phyloP scores from a whole-genome alignment of 1,140 invertebrate genomes.

The Heliconius nattereri region DNA sequence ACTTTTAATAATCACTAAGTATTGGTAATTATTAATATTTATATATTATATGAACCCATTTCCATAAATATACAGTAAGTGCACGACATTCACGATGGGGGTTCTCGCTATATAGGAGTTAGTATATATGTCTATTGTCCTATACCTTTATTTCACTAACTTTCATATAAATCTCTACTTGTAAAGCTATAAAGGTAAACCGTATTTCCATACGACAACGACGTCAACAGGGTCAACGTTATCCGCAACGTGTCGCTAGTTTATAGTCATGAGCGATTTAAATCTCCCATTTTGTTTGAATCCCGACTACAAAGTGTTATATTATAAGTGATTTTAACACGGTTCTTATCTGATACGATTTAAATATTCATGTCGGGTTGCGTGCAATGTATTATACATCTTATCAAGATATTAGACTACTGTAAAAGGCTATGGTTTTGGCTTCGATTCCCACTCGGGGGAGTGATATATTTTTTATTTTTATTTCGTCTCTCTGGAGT shows the following conservation, averaged over 20 bases:
- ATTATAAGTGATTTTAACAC: conserved; percentile 5
- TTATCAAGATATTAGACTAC: too few relatives aligned
- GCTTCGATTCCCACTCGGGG: too few relatives aligned
- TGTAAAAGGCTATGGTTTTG: too few relatives aligned
- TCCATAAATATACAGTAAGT: neutral
- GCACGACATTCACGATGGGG: conserved; percentile 15
- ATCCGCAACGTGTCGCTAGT: neutral
- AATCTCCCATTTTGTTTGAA: neutral
- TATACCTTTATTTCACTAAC: too few relatives aligned
- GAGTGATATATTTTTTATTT: too few relatives aligned
- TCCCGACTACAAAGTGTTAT: neutral
- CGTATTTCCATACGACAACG: neutral
- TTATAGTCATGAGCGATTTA: conserved; percentile 5
- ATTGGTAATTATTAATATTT: neutral
- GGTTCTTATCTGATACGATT: neutral
- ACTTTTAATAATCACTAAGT: too few relatives aligned
- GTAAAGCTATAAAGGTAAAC: too few relatives aligned
- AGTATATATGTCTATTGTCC: neutral
- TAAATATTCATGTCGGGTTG: neutral
- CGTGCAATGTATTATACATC: neutral
- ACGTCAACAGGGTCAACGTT: neutral
- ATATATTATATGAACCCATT: neutral
- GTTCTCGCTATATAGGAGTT: neutral
- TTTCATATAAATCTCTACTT: too few relatives aligned
- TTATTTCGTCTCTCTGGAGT: too few relatives aligned